These are phyloP conservation scores for Papilio polyxenes DNA, from an alignment of 1,140 invertebrate species.

Conservation along the genomic window DNA sequence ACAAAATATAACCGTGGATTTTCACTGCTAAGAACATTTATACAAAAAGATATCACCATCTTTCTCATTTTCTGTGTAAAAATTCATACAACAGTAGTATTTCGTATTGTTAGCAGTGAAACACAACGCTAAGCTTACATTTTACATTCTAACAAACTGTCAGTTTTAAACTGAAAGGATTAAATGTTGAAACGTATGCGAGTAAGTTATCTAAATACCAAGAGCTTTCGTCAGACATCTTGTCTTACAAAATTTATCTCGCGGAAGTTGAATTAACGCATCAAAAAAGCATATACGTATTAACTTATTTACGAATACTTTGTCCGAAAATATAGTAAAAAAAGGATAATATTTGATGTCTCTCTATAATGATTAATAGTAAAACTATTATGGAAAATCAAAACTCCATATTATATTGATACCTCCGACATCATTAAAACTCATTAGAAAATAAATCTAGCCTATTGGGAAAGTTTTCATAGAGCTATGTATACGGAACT, in stretches of 20 bases:
- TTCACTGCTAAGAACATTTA: not conserved
- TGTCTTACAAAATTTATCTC: slow-evolving; percentile 46
- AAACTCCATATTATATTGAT: not conserved
- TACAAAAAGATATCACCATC: no score
- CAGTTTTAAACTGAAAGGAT: slow-evolving; percentile 5
- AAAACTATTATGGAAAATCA: no score
- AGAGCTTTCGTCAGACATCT: slow-evolving; percentile 14
- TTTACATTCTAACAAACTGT: not conserved
- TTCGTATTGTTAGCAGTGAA: not conserved
- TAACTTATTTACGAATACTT: not conserved
- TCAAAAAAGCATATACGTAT: slow-evolving; percentile 41
- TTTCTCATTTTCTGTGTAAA: no score
- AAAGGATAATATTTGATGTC: not conserved
- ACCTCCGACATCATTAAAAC: not conserved
- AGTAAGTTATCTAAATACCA: slow-evolving; percentile 33
- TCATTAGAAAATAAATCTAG: slow-evolving; percentile 9
- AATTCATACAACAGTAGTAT: not conserved
- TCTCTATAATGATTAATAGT: no score
- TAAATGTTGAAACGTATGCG: slow-evolving; percentile 7
- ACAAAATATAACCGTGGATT: not conserved
- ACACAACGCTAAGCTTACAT: not conserved
- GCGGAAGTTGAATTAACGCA: slow-evolving; percentile 65
- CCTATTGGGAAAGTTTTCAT: slow-evolving; percentile 5
- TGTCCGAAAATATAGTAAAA: not conserved
- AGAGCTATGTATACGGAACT: slow-evolving; percentile 12